These are phyloP conservation scores for Lasioglossum figueresi DNA, from an alignment of 2,888 invertebrate genomes.

Conservation along the genomic window DNA sequence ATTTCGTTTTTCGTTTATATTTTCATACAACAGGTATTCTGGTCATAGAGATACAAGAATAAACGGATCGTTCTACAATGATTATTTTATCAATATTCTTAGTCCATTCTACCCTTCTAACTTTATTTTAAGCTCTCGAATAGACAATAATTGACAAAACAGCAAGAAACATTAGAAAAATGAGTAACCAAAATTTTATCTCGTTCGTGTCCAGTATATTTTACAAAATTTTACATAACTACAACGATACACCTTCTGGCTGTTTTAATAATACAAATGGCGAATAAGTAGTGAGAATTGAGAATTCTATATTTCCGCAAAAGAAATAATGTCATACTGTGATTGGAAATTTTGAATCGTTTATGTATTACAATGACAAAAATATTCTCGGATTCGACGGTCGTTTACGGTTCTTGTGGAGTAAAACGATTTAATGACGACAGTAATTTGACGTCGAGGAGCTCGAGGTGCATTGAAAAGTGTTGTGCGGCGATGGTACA, in stretches of 20 bases:
- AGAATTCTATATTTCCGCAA: background rate
- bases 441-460: background rate
- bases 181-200: too few relatives aligned
- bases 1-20: background rate
- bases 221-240: background rate
- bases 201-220: background rate
- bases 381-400: background rate
- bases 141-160: background rate
- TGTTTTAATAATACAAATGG: background rate
- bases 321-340: background rate
- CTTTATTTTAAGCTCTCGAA: background rate
- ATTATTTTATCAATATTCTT: background rate
- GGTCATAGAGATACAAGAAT: background rate
- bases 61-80: background rate
- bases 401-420: background rate
- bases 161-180: background rate
- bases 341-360: background rate
- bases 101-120: background rate
- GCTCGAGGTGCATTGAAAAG: background rate
- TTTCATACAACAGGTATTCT: background rate
- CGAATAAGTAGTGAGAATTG: background rate
- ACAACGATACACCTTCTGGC: background rate
- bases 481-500: background rate
- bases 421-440: conserved; percentile 5
- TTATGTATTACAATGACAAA: background rate